Base-by-base conservation (phyloP, 2,888 invertebrate species). In the Buathra laborator region DNA sequence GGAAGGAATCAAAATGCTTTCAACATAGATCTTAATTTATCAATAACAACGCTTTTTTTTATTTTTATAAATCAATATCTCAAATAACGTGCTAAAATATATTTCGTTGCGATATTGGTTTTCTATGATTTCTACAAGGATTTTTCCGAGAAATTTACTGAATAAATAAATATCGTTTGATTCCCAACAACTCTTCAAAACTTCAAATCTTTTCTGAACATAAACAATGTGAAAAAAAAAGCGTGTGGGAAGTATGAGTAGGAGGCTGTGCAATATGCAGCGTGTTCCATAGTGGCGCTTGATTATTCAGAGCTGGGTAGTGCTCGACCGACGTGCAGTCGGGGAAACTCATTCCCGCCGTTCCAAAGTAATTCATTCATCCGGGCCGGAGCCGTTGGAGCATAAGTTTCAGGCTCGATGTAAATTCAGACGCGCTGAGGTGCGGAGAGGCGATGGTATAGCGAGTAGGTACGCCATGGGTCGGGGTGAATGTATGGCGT, bases 221-320 rank as follows among this genome's bases (percentile, higher is more conserved):
- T 10, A 48, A 43, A 32, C 56, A 71, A 43, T 19, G 16, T 51
- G 24, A 70, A 12, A 51, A 68, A 68, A 51, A 48, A 46, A 67
- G 43, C 4, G n/a, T 12, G 12, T 4, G 43, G 14, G 12, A 56
- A 43, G 12, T n/a, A 32, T 46, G 46, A 48, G n/a, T 24, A 44
- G 16, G 32, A 71, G 43, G 29, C 66, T 43, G 14, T 44, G 37
- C n/a, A 77, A 67, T 7, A 56, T 66, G 37, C 51, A 79, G 71
- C 64, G 64, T 19, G 14, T 71, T 64, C 71, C 37, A 16, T 12
- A 48, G 12, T 14, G 12, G n/a, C 12, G 37, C 32, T 51, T 67
- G 80, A 80, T 80, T 80, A 72, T 80, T 80, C 72, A 46, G 56
- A 66, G 72, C 53, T 66, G 53, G 16, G 32, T 80, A 44, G 80